Evolutionary conservation across 1,140 invertebrate species (phyloP).

Genomic region (Orchesella cincta): DNA sequence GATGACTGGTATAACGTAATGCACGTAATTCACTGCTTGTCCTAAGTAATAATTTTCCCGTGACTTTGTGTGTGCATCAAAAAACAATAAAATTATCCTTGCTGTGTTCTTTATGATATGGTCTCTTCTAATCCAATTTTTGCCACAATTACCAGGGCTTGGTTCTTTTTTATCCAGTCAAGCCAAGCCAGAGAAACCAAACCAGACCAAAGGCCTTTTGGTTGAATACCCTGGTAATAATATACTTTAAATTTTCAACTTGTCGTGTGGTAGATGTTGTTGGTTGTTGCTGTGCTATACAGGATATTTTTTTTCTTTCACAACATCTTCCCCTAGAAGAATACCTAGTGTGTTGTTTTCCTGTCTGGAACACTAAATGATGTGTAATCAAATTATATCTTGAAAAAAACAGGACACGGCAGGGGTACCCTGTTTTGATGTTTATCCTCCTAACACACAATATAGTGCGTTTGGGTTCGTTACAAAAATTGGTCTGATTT

Average conservation of each 20-base stretch:
- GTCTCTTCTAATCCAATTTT: background rate
- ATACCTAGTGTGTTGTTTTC: too few species aligned
- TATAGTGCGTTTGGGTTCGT: background rate
- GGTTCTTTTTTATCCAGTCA: background rate
- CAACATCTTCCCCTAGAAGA: too few species aligned
- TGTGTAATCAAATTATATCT: slow-evolving; percentile 15
- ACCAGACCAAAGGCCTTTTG: too few species aligned
- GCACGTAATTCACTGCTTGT: background rate
- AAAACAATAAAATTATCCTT: slow-evolving; percentile 17
- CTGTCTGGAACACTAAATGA: too few species aligned
- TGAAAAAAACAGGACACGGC: background rate
- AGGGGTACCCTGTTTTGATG: background rate
- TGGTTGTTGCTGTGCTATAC: too few species aligned
- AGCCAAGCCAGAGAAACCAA: too few species aligned
- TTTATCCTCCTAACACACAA: too few species aligned
- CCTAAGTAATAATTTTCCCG: slow-evolving; percentile 18
- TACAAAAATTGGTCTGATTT: background rate
- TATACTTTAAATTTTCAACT: too few species aligned
- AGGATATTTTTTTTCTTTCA: too few species aligned
- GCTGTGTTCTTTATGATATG: slow-evolving; percentile 11
- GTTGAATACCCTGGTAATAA: too few species aligned
- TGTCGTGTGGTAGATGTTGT: too few species aligned
- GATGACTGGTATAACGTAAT: background rate
- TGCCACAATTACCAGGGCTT: slow-evolving; percentile 10
- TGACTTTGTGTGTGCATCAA: slow-evolving; percentile 15